Evolutionary conservation across 2,888 invertebrate genomes (phyloP).

Genomic region (Agrotis puta): DNA sequence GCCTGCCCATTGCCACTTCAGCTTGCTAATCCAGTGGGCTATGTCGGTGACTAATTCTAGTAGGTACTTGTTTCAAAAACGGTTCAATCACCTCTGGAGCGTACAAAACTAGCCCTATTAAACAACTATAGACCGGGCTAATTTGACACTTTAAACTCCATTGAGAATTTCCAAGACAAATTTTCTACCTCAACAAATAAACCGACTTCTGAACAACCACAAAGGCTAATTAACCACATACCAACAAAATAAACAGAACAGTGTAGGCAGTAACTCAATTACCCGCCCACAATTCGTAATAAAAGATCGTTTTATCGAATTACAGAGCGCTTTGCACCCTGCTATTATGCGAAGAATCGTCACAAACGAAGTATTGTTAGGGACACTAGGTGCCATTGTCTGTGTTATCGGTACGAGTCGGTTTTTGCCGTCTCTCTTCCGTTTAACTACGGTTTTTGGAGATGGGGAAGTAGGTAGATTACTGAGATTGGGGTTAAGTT

Average conservation of each 20-base stretch:
- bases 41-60: no score
- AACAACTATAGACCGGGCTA: not conserved
- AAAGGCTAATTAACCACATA: conserved; percentile 66
- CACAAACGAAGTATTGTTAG: conserved; percentile 90
- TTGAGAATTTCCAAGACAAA: not conserved
- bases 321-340: conserved; percentile 86
- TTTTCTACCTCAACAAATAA: not conserved
- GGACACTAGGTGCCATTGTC: conserved; percentile 89
- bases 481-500: not conserved
- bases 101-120: not conserved
- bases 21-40: no score
- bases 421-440: conserved; percentile 89
- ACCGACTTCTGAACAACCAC: not conserved
- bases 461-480: conserved; percentile 73
- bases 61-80: no score
- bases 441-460: conserved; percentile 77
- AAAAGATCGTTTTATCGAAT: conserved; percentile 88
- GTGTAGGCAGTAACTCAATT: conserved; percentile 84
- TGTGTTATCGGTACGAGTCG: conserved; percentile 88
- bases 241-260: conserved; percentile 76
- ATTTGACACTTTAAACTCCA: not conserved
- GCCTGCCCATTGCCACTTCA: no score
- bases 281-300: conserved; percentile 87
- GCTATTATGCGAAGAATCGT: conserved; percentile 89
- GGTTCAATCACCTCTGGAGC: not conserved